These are phyloP conservation scores for Trichomalopsis sarcophagae DNA, from an alignment of 1,140 invertebrate genomes.

Conservation along the genomic window DNA sequence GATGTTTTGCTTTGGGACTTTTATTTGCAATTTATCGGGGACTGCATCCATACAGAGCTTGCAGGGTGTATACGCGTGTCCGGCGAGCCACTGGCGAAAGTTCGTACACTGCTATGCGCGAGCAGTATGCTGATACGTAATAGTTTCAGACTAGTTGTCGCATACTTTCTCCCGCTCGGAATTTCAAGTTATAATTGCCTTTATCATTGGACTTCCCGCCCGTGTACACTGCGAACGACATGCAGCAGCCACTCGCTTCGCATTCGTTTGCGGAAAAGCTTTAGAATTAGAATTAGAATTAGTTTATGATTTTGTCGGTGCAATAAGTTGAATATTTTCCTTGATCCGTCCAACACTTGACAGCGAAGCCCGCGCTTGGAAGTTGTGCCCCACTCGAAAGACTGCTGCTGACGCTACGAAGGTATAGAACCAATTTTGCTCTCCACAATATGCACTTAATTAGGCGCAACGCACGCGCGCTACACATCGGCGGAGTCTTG, in stretches of 20 bases:
- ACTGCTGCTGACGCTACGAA: background rate
- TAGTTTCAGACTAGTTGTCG: constrained; percentile 34
- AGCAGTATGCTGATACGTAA: constrained; percentile 28
- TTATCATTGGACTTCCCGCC: constrained; percentile 8
- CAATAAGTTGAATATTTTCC: background rate
- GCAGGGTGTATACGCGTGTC: no score
- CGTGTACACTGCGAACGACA: background rate
- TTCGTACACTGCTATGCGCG: background rate
- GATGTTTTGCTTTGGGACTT: background rate
- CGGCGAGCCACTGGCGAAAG: no score
- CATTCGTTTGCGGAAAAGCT: no score
- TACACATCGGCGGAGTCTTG: background rate
- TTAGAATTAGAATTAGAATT: no score
- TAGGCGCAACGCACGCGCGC: background rate
- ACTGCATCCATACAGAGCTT: no score
- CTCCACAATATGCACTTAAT: background rate
- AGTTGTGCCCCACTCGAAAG: background rate
- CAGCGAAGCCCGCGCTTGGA: background rate
- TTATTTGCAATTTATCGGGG: background rate
- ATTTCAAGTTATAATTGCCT: constrained; percentile 36
- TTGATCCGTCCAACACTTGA: background rate
- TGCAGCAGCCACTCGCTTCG: no score
- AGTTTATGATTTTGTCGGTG: no score
- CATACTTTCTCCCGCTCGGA: constrained; percentile 29
- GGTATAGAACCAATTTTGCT: background rate